Percentiles rank a stretch among this genome's conserved stretches.
Conservation (phyloP, 2,797 vertebrate genomes). For the Bothrops alternatus region DNA sequence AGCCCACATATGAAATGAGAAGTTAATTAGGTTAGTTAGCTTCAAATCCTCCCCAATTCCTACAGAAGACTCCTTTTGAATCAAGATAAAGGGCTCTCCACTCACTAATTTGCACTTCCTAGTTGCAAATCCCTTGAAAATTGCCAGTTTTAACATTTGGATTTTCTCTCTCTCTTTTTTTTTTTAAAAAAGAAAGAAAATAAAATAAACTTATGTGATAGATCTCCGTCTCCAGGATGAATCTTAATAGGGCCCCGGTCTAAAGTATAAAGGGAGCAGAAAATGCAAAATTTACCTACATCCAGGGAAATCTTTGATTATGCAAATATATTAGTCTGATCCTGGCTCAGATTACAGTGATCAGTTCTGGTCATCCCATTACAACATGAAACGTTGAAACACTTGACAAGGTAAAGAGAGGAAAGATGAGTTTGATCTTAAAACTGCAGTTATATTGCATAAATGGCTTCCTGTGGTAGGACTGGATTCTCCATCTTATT, state of each 20-base stretch:
- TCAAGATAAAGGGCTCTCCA: background rate
- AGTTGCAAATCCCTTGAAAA: conserved; percentile 7
- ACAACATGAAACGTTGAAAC: conserved; percentile 76
- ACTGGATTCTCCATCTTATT: conserved; percentile 59
- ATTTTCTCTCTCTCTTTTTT: background rate
- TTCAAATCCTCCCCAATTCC: background rate
- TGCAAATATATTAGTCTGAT: conserved; percentile 71
- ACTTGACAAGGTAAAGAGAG: conserved; percentile 77
- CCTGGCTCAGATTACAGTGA: conserved; percentile 67
- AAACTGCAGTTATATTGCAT: conserved; percentile 69
- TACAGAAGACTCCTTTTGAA: background rate
- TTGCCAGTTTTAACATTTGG: conserved; percentile 29
- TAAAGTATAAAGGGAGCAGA: conserved; percentile 30
- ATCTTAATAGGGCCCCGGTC: conserved; percentile 26
- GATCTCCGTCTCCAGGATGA: conserved; percentile 52
- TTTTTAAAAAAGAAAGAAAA: background rate
- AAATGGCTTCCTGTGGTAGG: conserved; percentile 71
- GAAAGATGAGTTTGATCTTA: conserved; percentile 73
- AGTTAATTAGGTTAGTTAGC: background rate
- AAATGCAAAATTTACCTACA: conserved; percentile 64
- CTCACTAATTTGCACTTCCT: conserved; percentile 18
- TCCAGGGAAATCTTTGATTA: conserved; percentile 73
- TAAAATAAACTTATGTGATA: background rate
- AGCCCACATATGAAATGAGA: background rate
- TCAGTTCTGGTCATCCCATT: conserved; percentile 73